Percentiles rank a stretch among this genome's conserved stretches.
Evolutionary conservation across 1,140 invertebrate genomes (phyloP).

Genomic region (Bradysia coprophila): DNA sequence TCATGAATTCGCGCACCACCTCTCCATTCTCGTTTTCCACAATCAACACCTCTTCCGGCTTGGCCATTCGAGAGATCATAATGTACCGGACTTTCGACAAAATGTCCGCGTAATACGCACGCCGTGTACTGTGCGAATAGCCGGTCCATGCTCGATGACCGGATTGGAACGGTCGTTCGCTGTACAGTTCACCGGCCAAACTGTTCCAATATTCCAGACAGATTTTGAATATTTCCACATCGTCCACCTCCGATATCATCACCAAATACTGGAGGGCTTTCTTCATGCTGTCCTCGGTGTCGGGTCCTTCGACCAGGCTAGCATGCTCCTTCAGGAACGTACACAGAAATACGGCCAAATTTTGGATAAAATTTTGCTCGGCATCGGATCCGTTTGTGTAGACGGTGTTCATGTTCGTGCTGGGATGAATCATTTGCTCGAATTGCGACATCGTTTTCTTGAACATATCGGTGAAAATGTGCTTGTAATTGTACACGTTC

Average conservation of each 20-base stretch:
- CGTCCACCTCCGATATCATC: conserved; percentile 95
- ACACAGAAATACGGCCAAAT: conserved; percentile 92
- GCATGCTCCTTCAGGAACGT: conserved; percentile 95
- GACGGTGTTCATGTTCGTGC: conserved; percentile 83
- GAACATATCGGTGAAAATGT: conserved; percentile 78
- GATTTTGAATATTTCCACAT: conserved; percentile 99
- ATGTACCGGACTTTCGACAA: conserved; percentile 87
- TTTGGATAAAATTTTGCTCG: conserved; percentile 98
- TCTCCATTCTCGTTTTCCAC: conserved; percentile 99
- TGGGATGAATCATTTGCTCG: conserved; percentile 76
- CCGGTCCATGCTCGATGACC: conserved; percentile 24
- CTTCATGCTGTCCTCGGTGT: conserved; percentile 46
- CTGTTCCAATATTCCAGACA: conserved; percentile 98
- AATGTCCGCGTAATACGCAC: conserved; percentile 59
- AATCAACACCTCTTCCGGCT: conserved; percentile 99
- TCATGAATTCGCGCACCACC: conserved; percentile 98
- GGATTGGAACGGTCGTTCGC: conserved; percentile 39
- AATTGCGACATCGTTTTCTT: conserved; percentile 80
- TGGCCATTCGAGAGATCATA: conserved; percentile 99
- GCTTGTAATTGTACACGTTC: conserved; percentile 73
- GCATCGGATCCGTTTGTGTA: conserved; percentile 86
- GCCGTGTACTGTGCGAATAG: conserved; percentile 25
- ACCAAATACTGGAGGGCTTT: conserved; percentile 87
- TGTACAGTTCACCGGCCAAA: conserved; percentile 80
- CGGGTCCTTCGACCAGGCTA: conserved; percentile 63